Evolutionary conservation across 2,797 vertebrate genomes (phyloP), one percentile per base, ranked within the genome.

Genomic region (Tenualosa ilisha): DNA sequence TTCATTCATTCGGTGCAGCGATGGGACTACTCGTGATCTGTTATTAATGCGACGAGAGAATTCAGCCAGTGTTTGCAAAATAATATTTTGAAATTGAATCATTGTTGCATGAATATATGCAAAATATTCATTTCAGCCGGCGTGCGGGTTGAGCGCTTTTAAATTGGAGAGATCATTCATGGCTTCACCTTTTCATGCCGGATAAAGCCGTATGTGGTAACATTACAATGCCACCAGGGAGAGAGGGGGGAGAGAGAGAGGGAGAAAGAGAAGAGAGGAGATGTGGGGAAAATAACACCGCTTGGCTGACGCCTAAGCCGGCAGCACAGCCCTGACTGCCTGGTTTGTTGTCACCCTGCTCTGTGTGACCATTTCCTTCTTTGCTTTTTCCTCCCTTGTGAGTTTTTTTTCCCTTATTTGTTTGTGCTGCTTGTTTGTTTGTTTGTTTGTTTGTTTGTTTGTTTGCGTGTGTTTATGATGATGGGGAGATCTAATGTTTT

Each of bases 91-190:
- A 99, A 99, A 98, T 98, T 98, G 97, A 98, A 98, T 98, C 98
- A 98, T 98, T 98, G 97, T 98, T 98, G 97, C 97, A 98, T 99
- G 98, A 98, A 98, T 99, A 97, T 99, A 98, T 99, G 98, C 98
- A 98, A 98, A 98, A 98, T 97, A 98, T 99, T 98, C 97, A 98
- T 98, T 97, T 97, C 97, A 97, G 96, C 96, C 96, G 96, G 96
- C 96, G 98, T 97, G 97, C 97, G 97, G 97, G 97, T 98, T 98
- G 98, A 99, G 97, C 98, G 98, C 97, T 98, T 99, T 99, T 99
- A 99, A 99, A 99, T 99, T 99, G 97, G 97, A 97, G 97, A 99
- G 98, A 99, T 99, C 97, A 98, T 97, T 99, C 98, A 99, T 97
- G 97, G 97, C 97, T 98, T 98, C 98, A 99, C 98, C 98, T 99